Evolutionary conservation across 2,113 vertebrate species (phyloP).

Genomic region (Antechinus flavipes): DNA sequence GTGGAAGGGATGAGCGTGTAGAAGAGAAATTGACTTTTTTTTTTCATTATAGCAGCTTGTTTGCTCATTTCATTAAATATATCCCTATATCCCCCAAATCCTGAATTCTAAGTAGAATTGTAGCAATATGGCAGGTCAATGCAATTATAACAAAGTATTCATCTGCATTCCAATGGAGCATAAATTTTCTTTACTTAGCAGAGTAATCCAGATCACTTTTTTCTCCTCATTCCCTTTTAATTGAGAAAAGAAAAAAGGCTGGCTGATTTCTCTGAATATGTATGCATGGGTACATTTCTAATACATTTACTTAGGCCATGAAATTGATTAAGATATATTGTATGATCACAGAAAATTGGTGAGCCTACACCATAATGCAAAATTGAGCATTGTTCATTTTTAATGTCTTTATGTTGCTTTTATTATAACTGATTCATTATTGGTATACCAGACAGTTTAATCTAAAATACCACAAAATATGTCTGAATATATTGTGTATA

Average conservation of each 20-base stretch:
- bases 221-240: conserved; percentile 43
- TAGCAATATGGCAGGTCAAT: neutral
- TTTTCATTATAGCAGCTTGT: neutral
- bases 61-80: neutral
- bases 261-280: conserved; percentile 15
- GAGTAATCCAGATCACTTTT: conserved; percentile 45
- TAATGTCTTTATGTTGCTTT: conserved; percentile 32
- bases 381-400: conserved; percentile 28
- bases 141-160: conserved; percentile 40
- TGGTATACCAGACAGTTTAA: conserved; percentile 57
- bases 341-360: conserved; percentile 40
- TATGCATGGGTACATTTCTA: conserved; percentile 58
- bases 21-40: conserved; percentile 1
- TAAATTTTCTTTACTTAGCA: conserved; percentile 22
- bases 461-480: conserved; percentile 39
- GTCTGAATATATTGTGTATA: conserved; percentile 59
- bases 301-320: conserved; percentile 55
- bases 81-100: conserved; percentile 21
- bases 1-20: neutral
- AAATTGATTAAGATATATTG: conserved; percentile 65
- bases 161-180: neutral
- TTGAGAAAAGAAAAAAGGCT: conserved; percentile 15
- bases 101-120: conserved; percentile 27
- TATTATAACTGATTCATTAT: conserved; percentile 56
- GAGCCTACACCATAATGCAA: conserved; percentile 2